phyloP scores from a whole-genome alignment of 2,113 vertebrate genomes.

The Clupea harengus region DNA sequence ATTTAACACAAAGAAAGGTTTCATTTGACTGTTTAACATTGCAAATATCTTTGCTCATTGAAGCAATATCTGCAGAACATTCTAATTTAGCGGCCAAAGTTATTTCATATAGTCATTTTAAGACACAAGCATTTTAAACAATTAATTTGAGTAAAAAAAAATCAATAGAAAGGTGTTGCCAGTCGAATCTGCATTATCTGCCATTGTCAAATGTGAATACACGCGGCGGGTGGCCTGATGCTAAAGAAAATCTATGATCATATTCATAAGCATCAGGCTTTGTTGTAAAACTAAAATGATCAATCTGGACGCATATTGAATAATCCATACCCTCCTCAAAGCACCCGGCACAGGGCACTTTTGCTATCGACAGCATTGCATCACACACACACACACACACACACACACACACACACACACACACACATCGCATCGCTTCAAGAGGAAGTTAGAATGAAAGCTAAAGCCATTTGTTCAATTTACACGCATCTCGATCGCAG shows the following conservation, averaged over 20 bases:
- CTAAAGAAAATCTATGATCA: conserved; percentile 67
- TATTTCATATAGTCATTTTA: neutral
- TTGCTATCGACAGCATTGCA: conserved; percentile 23
- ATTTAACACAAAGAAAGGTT: neutral
- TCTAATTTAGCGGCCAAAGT: neutral
- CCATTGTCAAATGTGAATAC: conserved; percentile 58
- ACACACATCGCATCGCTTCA: neutral
- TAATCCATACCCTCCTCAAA: conserved; percentile 53
- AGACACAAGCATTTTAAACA: neutral
- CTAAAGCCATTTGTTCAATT: neutral
- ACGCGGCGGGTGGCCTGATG: conserved; percentile 59
- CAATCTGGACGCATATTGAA: conserved; percentile 58
- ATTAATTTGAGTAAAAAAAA: neutral
- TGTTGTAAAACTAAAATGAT: conserved; percentile 64
- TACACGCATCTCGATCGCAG: neutral
- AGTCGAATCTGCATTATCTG: neutral
- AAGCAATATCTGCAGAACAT: neutral
- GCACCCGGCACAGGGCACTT: conserved; percentile 16
- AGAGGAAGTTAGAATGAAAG: neutral
- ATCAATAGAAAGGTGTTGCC: neutral
- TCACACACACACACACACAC: neutral
- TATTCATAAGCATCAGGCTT: conserved; percentile 63
- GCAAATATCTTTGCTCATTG: too few species aligned
- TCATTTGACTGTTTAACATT: neutral
- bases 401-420: too few species aligned